phyloP scores from a whole-genome alignment of 2,888 invertebrate genomes.

The Microctonus aethiopoides region DNA sequence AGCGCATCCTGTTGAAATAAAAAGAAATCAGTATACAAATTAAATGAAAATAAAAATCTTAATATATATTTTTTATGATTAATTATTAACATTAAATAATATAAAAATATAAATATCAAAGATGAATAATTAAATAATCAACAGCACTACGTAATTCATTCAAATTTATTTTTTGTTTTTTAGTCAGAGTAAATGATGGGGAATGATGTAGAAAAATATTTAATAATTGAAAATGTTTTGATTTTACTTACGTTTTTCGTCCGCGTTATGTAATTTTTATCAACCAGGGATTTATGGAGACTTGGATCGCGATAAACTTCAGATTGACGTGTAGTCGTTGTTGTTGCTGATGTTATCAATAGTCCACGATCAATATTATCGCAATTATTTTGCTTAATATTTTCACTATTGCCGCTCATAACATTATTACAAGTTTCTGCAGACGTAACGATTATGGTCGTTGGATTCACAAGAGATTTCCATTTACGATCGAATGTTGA shows the following conservation, averaged over 20 bases:
- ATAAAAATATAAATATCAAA: not conserved
- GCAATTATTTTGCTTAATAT: conserved; percentile 36
- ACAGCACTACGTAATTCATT: too few relatives aligned
- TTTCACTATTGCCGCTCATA: conserved; percentile 46
- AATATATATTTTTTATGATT: too few relatives aligned
- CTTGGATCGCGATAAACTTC: conserved; percentile 62
- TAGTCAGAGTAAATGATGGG: too few relatives aligned
- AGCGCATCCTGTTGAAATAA: conserved; percentile 56
- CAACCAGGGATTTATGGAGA: conserved; percentile 57
- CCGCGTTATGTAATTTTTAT: conserved; percentile 51
- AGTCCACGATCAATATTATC: conserved; percentile 38
- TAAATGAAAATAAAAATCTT: too few relatives aligned
- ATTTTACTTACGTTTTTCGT: conserved; percentile 53
- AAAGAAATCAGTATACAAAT: not conserved
- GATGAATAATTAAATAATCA: not conserved
- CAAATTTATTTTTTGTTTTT: too few relatives aligned
- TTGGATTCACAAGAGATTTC: conserved; percentile 77
- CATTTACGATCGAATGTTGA: conserved; percentile 87
- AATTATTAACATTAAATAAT: not conserved
- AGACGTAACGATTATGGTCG: conserved; percentile 47
- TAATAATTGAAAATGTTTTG: not conserved
- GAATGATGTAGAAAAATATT: too few relatives aligned
- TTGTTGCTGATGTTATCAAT: conserved; percentile 11
- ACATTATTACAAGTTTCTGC: conserved; percentile 36
- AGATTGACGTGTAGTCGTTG: conserved; percentile 39